phyloP scores from a whole-genome alignment of 2,888 invertebrate genomes.

The Lamellibrachia columna region DNA sequence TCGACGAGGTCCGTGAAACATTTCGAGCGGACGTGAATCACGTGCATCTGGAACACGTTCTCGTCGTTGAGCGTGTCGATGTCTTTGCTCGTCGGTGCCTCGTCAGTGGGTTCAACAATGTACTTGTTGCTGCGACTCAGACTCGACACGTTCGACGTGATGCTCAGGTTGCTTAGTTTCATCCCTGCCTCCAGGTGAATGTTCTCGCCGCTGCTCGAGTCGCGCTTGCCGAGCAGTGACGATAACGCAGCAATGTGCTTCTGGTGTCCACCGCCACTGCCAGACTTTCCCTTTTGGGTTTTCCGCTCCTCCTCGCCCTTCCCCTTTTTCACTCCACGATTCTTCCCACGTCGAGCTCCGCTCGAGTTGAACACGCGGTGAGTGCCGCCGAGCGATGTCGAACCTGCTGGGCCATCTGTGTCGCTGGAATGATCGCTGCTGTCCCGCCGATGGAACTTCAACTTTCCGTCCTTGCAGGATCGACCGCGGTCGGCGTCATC shows the following conservation, averaged over 20 bases:
- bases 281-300: background rate
- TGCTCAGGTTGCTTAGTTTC: conserved; percentile 45
- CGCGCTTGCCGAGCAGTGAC: conserved; percentile 26
- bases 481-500: conserved; percentile 67
- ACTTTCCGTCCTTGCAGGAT: conserved; percentile 57
- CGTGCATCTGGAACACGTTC: conserved; percentile 40
- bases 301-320: conserved; percentile 20
- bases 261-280: background rate
- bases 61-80: conserved; percentile 43
- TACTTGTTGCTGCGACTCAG: conserved; percentile 51
- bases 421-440: conserved; percentile 65
- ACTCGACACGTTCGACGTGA: conserved; percentile 47
- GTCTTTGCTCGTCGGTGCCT: conserved; percentile 30
- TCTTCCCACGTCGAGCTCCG: background rate
- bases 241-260: background rate
- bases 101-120: conserved; percentile 43
- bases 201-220: conserved; percentile 20
- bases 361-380: background rate
- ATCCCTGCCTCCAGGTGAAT: conserved; percentile 6
- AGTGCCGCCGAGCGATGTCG: conserved; percentile 21
- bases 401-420: conserved; percentile 56
- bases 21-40: conserved; percentile 42
- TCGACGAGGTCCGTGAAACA: conserved; percentile 47
- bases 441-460: conserved; percentile 54
- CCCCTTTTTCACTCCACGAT: background rate